Conservation (phyloP, 1,140 invertebrate genomes). For the Battus philenor region DNA sequence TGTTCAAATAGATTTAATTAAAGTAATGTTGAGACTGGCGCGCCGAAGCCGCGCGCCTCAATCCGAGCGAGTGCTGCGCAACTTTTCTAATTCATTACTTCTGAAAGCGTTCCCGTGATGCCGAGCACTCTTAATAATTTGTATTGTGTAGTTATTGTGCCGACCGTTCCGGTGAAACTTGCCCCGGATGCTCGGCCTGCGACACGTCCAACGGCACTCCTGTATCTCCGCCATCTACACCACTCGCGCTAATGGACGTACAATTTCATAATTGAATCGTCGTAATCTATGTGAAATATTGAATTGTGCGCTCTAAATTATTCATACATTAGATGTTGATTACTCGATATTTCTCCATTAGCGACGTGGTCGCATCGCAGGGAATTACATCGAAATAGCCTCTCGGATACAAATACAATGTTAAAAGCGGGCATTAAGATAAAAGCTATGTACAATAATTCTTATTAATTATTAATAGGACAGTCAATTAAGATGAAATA, state of each 20-base stretch:
- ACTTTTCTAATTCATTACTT: constrained; percentile 76
- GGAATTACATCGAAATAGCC: constrained; percentile 62
- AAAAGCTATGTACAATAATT: constrained; percentile 66
- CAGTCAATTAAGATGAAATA: constrained; percentile 67
- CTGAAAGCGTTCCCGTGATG: constrained; percentile 74
- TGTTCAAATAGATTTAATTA: constrained; percentile 77
- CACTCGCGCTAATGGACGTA: constrained; percentile 28
- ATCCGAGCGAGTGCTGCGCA: constrained; percentile 73
- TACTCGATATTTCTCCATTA: constrained; percentile 67
- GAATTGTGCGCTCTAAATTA: constrained; percentile 40
- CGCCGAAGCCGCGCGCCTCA: constrained; percentile 62
- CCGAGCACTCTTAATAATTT: constrained; percentile 74
- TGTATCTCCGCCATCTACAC: constrained; percentile 12
- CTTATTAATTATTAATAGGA: constrained; percentile 70
- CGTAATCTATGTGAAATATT: constrained; percentile 27
- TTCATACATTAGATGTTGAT: constrained; percentile 55
- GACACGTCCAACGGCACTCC: neutral
- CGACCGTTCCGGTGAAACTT: constrained; percentile 35
- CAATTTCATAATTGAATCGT: constrained; percentile 33
- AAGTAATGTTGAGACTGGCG: constrained; percentile 70
- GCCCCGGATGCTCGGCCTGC: constrained; percentile 16
- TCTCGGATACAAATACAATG: constrained; percentile 58
- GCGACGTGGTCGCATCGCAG: constrained; percentile 41
- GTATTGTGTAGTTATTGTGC: constrained; percentile 69
- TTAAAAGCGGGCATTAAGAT: constrained; percentile 68